These are phyloP conservation scores for Lagopus muta DNA, from an alignment of 2,113 vertebrate genomes.

Conservation along the genomic window DNA sequence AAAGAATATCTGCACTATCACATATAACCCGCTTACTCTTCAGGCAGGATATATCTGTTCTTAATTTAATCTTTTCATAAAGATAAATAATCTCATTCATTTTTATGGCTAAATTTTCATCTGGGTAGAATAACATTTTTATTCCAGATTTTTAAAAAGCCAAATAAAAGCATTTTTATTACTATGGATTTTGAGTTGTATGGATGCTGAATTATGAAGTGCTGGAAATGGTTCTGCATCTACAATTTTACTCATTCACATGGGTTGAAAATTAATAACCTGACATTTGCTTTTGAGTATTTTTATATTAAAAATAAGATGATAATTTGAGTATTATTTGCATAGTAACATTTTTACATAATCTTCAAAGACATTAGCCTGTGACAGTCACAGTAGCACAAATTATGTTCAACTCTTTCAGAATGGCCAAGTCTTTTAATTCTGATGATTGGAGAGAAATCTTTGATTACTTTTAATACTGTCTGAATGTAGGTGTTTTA, in stretches of 20 bases:
- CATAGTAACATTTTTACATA: background rate
- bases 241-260: background rate
- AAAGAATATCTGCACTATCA: background rate
- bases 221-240: background rate
- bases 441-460: background rate
- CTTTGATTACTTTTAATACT: background rate
- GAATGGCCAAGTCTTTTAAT: background rate
- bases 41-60: background rate
- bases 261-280: background rate
- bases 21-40: background rate
- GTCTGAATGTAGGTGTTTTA: background rate
- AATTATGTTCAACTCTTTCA: background rate
- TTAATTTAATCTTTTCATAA: background rate
- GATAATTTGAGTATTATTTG: background rate
- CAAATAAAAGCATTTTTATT: background rate
- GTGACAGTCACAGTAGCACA: background rate
- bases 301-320: background rate
- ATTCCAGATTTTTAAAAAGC: background rate
- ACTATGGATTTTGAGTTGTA: background rate
- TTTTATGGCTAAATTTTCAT: background rate
- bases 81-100: background rate
- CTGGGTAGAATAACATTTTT: background rate
- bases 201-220: background rate
- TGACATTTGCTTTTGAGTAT: background rate
- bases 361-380: background rate